Evolutionary conservation across 2,113 vertebrate genomes (phyloP), one percentile per base, ranked within the genome.

Genomic region (Cygnus buccinator): DNA sequence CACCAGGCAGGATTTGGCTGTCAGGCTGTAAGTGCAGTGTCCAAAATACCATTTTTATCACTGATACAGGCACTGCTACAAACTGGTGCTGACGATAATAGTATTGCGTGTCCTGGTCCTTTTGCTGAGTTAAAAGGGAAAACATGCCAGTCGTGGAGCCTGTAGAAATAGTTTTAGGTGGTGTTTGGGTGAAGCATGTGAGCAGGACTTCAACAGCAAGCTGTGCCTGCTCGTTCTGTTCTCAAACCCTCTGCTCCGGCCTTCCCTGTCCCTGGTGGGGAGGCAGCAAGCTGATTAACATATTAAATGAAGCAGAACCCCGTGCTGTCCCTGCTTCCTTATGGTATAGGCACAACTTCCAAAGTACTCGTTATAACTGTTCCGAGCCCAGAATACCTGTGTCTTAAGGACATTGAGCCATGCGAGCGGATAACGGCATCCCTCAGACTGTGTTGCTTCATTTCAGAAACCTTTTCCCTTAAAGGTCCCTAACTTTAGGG

Each of bases 371-470:
- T 11, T 8, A 3, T 6, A 50, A 18, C 50, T 50, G 6, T 8
- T 35, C 58, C 26, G 6, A 23, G 46, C 26, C 57, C 86, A 10
- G 7, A 50, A 2, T 12, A 44, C 10, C 52, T 11, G 0, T 2
- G 0, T 54, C 31, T 57, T 28, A 65, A 9, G 59, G 48, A 9
- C 1, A 0, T 5, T 2, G 23, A 6, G 46, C 84, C 2, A 0
- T 1, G 1, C 1, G 17, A 1, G 4, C 0, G 9, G 25, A 4
- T 21, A 50, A 3, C 25, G 0, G 0, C 39, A 1, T 41, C 55
- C 41, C 4, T 33, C 35, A 0, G 4, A 6, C 37, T 9, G 71
- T 28, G 4, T 6, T 28, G 76, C 29, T 21, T 41, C 28, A 0
- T 18, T n/a, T 28, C 57, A 12, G 33, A 35, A 59, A 37, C 54